A percentile compares a stretch with the other conserved stretches of the same genome.
Conservation (phyloP, 2,113 vertebrate species). For the Oryzias melastigma region DNA sequence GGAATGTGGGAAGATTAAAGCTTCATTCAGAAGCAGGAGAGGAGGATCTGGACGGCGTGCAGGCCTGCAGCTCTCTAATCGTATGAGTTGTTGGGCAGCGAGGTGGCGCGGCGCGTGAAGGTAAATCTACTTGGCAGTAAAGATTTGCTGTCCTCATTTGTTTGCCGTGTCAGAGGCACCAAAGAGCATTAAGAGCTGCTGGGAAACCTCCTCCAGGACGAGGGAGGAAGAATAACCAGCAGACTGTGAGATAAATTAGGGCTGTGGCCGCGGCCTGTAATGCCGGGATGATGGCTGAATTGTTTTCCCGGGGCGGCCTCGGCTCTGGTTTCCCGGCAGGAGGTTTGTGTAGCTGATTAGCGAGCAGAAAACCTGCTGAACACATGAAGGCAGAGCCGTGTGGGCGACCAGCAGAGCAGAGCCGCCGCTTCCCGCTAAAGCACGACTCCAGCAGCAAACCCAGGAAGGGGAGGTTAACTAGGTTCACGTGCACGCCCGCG, state of each 20-base stretch:
- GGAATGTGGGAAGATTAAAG: constrained; percentile 26
- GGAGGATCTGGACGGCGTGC: constrained; percentile 49
- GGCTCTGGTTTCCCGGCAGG: constrained; percentile 58
- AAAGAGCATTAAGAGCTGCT: constrained; percentile 45
- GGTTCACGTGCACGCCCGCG: constrained; percentile 4
- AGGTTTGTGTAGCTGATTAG: constrained; percentile 61
- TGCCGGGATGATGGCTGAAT: constrained; percentile 56
- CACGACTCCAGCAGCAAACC: constrained; percentile 14
- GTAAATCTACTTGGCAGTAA: constrained; percentile 69
- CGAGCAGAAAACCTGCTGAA: constrained; percentile 41
- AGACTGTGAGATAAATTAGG: constrained; percentile 55
- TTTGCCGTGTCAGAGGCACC: constrained; percentile 57
- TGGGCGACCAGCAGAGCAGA: constrained; percentile 41
- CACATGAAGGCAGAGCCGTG: constrained; percentile 19
- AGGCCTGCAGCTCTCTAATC: constrained; percentile 64
- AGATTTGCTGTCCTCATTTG: constrained; percentile 71
- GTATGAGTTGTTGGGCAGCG: constrained; percentile 62
- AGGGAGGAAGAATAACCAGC: neutral
- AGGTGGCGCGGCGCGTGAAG: constrained; percentile 59
- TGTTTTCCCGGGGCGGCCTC: constrained; percentile 51
- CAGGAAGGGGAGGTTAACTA: constrained; percentile 10
- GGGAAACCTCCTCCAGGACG: constrained; percentile 26
- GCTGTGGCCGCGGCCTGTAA: constrained; percentile 33
- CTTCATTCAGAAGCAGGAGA: constrained; percentile 8
- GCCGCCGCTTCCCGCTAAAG: constrained; percentile 31